Evolutionary conservation across 2,113 vertebrate species (phyloP).

Genomic region (Bubo bubo): DNA sequence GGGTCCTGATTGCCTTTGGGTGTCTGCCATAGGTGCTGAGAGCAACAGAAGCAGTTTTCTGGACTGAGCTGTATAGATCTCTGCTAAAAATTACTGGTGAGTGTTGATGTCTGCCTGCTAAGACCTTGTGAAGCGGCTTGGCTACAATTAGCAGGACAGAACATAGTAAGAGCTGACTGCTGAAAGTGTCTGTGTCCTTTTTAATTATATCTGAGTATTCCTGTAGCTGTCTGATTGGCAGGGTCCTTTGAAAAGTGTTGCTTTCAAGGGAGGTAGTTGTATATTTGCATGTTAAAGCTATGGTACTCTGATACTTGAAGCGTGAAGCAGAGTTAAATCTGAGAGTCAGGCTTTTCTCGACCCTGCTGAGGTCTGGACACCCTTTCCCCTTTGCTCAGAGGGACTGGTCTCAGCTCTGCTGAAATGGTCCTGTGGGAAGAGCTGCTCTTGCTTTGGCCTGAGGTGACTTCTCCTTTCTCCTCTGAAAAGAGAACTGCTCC

Average conservation of each 20-base stretch:
- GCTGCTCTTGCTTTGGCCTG: not conserved
- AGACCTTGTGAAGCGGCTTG: not conserved
- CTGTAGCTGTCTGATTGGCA: not conserved
- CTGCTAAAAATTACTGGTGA: not conserved
- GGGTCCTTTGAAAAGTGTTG: not conserved
- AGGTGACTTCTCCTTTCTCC: not conserved
- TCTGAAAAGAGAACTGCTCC: not conserved
- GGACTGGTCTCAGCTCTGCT: not conserved
- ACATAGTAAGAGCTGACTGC: not conserved
- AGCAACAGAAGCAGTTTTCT: not conserved
- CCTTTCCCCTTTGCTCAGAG: not conserved
- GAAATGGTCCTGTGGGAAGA: not conserved
- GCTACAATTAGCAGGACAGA: not conserved
- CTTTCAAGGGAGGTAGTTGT: not conserved
- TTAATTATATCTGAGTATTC: not conserved
- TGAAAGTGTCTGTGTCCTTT: not conserved
- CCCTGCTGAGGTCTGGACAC: not conserved
- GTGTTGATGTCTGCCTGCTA: not conserved
- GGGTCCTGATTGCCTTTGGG: rapidly evolving
- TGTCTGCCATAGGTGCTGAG: not conserved
- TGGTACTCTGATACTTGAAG: not conserved
- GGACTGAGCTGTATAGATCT: not conserved
- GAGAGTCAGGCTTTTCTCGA: not conserved
- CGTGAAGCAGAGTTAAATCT: not conserved
- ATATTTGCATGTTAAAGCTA: not conserved